These are phyloP conservation scores for Scomber colias DNA, from an alignment of 2,113 vertebrate species.

Conservation along the genomic window DNA sequence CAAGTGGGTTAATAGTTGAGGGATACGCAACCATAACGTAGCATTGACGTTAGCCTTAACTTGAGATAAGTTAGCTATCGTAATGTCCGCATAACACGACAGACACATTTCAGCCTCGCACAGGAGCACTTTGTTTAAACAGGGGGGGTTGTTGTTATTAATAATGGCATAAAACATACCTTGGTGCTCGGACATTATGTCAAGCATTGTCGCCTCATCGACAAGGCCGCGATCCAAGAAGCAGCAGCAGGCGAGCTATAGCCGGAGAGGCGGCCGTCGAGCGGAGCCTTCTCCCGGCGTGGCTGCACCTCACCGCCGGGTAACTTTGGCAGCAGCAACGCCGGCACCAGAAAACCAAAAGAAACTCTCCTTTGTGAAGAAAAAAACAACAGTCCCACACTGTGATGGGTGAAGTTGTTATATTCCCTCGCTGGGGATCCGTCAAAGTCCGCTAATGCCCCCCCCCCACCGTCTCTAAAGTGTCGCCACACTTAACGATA, in stretches of 20 bases:
- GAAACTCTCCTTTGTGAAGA: background rate
- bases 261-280: slow-evolving; percentile 76
- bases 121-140: background rate
- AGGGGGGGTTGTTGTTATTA: no score
- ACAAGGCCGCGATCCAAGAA: slow-evolving; percentile 73
- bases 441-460: background rate
- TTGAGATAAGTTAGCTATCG: slow-evolving; percentile 17
- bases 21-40: slow-evolving; percentile 61
- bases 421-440: slow-evolving; percentile 10
- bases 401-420: background rate
- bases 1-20: slow-evolving; percentile 24
- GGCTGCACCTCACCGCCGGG: slow-evolving; percentile 65
- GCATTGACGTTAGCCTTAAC: slow-evolving; percentile 37
- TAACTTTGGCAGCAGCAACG: slow-evolving; percentile 48
- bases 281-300: slow-evolving; percentile 78
- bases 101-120: slow-evolving; percentile 2
- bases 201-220: slow-evolving; percentile 87
- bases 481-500: slow-evolving; percentile 57
- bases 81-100: slow-evolving; percentile 27
- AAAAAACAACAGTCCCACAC: slow-evolving; percentile 10
- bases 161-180: slow-evolving; percentile 67
- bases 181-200: slow-evolving; percentile 90
- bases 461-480: slow-evolving; percentile 33
- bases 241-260: slow-evolving; percentile 73
- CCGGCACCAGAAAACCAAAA: background rate